These are phyloP conservation scores for Anser brachyrhynchus DNA, from an alignment of 2,113 vertebrate genomes.

Conservation along the genomic window DNA sequence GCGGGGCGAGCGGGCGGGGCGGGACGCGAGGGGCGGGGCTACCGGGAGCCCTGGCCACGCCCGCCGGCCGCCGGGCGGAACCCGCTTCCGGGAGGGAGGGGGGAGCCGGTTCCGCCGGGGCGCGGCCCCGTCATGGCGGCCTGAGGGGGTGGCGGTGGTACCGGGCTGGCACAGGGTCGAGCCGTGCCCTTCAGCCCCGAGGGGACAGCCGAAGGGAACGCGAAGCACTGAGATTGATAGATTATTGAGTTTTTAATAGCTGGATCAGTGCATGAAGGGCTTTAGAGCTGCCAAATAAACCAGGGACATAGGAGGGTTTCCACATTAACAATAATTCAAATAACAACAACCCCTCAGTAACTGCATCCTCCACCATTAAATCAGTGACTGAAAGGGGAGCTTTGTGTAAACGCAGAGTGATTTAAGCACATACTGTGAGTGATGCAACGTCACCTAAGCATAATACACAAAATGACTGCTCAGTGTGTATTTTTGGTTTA, in stretches of 20 bases:
- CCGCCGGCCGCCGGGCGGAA: no score
- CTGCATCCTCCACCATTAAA: not conserved
- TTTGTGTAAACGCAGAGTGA: not conserved
- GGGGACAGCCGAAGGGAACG: not conserved
- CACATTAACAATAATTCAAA: not conserved
- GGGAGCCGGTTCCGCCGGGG: no score
- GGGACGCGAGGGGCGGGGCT: no score
- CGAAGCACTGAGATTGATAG: not conserved
- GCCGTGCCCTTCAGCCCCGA: no score
- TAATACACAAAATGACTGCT: not conserved
- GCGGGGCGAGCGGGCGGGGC: no score
- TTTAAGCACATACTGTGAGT: not conserved
- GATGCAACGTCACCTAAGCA: not conserved
- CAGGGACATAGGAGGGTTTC: not conserved
- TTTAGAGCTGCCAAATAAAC: not conserved
- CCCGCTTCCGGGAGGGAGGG: no score
- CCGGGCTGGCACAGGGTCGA: no score
- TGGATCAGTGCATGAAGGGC: rapidly evolving
- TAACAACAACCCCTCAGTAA: not conserved
- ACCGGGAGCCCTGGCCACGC: no score
- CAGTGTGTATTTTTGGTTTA: not conserved
- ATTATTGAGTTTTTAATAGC: no score
- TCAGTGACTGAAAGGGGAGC: not conserved
- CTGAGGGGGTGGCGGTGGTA: no score
- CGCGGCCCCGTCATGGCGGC: no score